Base-by-base conservation (phyloP, 2,113 vertebrate species). In the Corvus hawaiiensis region DNA sequence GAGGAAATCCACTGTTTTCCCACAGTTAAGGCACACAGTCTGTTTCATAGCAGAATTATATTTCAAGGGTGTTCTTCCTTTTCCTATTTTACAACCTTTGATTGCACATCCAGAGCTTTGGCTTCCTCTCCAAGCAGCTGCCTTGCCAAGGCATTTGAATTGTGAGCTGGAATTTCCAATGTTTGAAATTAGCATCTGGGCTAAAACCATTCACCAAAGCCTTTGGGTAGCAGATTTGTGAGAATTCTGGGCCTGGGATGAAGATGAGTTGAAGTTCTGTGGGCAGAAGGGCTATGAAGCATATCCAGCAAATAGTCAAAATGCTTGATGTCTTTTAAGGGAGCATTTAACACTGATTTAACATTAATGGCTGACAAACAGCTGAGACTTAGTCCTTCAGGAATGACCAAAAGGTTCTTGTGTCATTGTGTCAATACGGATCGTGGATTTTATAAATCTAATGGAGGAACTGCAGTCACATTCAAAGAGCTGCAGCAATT, bases 101-200 rank as follows among this genome's bases (percentile, higher is more conserved):
- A 94, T 92, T 94, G 66, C 77, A 84, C 93, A 82, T 92, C 90
- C 94, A 96, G 93, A 95, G 73, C 58, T 84, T 90, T 94, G 89
- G 92, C 88, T 97, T 95, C 88, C 88, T 96, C 89, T 94, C 93
- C 86, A 75, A 69, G 80, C 76, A 68, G 83, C 77, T 93, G 88
- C 80, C 73, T 86, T 93, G 93, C 90, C 94, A 96, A 93, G 62
- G 66, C 77, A 7, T 92, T 87, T 87, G 89, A 87, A 87, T 87
- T 90, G 72, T 97, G 96, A 97, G 91, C 76, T 96, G 94, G 86
- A 94, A 86, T 96, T 96, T 97, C 92, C 93, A 93, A 7, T 21
- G 64, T 92, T 95, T 95, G 83, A 91, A 96, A 89, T 75, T 21
- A 92, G 80, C 76, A 90, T 66, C 79, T 79, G 69, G 56, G 86